These are phyloP conservation scores for Elgaria multicarinata DNA, from an alignment of 2,113 vertebrate genomes.

Conservation along the genomic window DNA sequence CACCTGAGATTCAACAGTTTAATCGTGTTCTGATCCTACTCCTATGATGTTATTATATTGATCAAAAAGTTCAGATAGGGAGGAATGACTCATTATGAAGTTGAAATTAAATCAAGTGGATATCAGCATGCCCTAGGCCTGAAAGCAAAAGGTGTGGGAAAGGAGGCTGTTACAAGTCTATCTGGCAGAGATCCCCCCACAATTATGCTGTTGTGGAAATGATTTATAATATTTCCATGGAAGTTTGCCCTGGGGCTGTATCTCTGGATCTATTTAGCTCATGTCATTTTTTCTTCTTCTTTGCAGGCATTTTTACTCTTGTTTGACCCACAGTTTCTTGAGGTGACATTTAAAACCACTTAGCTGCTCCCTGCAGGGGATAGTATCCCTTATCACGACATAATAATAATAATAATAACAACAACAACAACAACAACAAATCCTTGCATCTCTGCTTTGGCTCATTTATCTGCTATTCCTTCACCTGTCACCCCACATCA, in stretches of 20 bases:
- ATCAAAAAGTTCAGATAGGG: slow-evolving; percentile 3
- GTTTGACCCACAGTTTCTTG: neutral
- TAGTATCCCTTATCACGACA: neutral
- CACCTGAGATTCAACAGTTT: neutral
- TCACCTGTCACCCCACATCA: neutral
- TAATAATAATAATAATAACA: neutral
- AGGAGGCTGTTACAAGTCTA: neutral
- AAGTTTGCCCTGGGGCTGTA: slow-evolving; percentile 20
- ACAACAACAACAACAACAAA: neutral
- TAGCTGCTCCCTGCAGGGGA: neutral
- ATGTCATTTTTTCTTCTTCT: neutral
- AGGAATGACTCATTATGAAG: slow-evolving; percentile 6
- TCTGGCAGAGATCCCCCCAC: neutral
- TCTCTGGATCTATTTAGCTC: neutral
- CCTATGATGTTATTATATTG: neutral
- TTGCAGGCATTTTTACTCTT: neutral
- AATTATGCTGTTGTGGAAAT: slow-evolving; percentile 11
- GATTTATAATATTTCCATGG: slow-evolving; percentile 19
- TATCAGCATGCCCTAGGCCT: neutral
- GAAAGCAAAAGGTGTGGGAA: neutral
- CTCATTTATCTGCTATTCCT: neutral
- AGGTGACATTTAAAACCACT: neutral
- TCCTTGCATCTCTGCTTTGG: neutral
- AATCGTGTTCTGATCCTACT: neutral
- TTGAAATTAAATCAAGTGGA: neutral